Conservation (phyloP, 2,888 invertebrate species). For the Polyommatus iphigenia region DNA sequence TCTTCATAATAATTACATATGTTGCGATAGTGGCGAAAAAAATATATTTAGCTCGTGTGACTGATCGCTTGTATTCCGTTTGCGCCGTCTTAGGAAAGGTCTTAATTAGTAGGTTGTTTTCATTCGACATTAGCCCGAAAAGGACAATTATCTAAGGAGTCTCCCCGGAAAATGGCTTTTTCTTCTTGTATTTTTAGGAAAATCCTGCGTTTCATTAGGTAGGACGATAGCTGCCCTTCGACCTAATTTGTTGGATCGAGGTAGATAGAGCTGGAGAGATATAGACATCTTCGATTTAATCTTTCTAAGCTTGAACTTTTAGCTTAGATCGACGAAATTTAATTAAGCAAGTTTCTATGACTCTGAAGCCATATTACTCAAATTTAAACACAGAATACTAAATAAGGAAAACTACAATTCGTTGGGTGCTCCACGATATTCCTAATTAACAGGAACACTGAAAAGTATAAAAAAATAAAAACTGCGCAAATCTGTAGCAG, state of each 20-base stretch:
- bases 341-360: too few relatives aligned
- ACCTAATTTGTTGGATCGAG: neutral
- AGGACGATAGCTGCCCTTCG: neutral
- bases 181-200: neutral
- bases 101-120: conserved; percentile 5
- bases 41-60: neutral
- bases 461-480: neutral
- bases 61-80: neutral
- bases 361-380: too few relatives aligned
- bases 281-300: neutral
- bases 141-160: neutral
- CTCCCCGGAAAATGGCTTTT: neutral
- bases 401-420: too few relatives aligned
- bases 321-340: too few relatives aligned
- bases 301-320: too few relatives aligned
- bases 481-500: neutral
- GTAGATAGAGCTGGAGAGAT: neutral
- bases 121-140: neutral
- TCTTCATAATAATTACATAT: too few relatives aligned
- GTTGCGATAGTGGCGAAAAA: too few relatives aligned
- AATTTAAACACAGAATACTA: too few relatives aligned
- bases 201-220: neutral
- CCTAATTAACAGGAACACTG: neutral
- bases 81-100: neutral
- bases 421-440: neutral